Evolutionary conservation across 1,140 invertebrate species (phyloP), one percentile per base, ranked within the genome.

Genomic region (Diachasmimorpha longicaudata): DNA sequence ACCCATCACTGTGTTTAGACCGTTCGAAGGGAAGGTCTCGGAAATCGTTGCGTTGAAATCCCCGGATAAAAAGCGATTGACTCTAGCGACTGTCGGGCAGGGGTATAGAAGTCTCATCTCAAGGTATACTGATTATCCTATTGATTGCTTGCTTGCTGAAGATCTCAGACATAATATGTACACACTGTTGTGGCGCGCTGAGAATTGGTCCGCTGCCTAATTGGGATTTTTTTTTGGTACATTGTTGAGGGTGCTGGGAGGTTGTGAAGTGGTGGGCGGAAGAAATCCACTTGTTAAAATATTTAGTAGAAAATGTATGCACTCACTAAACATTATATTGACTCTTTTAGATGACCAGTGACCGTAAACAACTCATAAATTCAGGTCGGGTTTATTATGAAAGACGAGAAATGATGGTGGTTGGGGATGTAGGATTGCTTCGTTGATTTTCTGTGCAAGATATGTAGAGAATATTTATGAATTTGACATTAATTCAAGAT

Each of bases 1-100:
- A 21, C 97, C 96, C 0, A 93, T 97, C 37, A 97, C 96, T 0
- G 95, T 97, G 14, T 98, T 97, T 86, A 90, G 96, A 70, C 96
- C 96, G 0, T 97, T 96, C 82, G 95, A 96, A 85, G 94, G 95
- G 80, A 95, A 97, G 86, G 95, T 90, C 31, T 86, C 87, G 52
- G 82, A 89, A 80, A 89, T 89, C 8, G 82, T 86, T 70, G 82
- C 87, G 5, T 83, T 85, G 25, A 89, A 84, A 71, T 86, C 87
- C 80, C 83, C 77, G 74, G 86, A 79, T 76, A 90, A 83, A 79
- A 90, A 78, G 85, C 90, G 80, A 85, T 85, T 80, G 80, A 91
- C 94, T 67, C 86, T 97, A 44, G 94, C 93, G 0, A 96, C 95
- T 0, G 92, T 97, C 74, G 96, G 96, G 0, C 91, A 93, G 77